Evolutionary conservation across 1,140 invertebrate genomes (phyloP).

Genomic region (Leptopilina clavipes): DNA sequence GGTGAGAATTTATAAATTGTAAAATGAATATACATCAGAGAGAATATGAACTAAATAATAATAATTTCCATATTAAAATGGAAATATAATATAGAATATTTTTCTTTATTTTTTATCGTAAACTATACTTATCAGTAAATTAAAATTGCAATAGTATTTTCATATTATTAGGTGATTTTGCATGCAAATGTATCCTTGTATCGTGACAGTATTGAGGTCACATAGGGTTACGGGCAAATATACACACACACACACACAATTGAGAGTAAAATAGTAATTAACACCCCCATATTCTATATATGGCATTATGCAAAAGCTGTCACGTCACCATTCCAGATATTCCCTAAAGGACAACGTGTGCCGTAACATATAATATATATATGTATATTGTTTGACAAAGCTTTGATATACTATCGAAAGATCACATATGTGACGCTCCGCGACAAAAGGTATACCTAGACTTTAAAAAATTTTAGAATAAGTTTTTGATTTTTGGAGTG

Average conservation of each 20-base stretch:
- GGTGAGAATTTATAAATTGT: too few species aligned
- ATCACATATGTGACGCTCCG: too few species aligned
- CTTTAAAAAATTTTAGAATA: too few species aligned
- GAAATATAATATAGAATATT: background rate
- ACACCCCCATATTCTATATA: conserved; percentile 13
- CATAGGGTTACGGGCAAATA: background rate
- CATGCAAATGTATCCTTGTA: conserved; percentile 2
- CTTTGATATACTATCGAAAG: conserved; percentile 29
- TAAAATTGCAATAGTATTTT: conserved; percentile 1
- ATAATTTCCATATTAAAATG: too few species aligned
- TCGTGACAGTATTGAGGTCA: conserved; percentile 4
- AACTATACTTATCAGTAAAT: background rate
- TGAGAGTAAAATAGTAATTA: conserved; percentile 14
- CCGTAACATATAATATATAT: too few species aligned
- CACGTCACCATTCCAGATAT: conserved; percentile 9
- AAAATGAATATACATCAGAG: too few species aligned
- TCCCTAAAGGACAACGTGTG: conserved; percentile 18
- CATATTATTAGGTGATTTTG: conserved; percentile 9
- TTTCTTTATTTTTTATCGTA: background rate
- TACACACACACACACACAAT: background rate
- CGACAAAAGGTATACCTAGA: too few species aligned
- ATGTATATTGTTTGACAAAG: conserved; percentile 29
- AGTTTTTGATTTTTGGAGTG: too few species aligned
- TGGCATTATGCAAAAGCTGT: conserved; percentile 19
- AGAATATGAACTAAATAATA: too few species aligned